Percentiles rank a stretch among this genome's conserved stretches.
Evolutionary conservation across 2,888 invertebrate genomes (phyloP).

Genomic region (Drosophila multiciliata): DNA sequence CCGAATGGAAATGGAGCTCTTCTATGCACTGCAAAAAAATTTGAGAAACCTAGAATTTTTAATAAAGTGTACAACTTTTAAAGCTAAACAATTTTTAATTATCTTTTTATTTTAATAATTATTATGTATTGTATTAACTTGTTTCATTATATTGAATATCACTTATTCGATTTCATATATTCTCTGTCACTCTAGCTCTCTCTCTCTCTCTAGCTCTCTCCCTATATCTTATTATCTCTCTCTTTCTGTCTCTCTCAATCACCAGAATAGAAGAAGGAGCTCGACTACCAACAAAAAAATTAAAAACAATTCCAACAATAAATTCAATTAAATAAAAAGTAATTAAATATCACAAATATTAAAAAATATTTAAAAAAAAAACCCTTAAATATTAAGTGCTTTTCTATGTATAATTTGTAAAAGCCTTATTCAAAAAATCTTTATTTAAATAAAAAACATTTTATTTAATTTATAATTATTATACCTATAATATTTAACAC

Average conservation of each 20-base stretch:
- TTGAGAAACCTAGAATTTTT: no score
- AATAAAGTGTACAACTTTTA: no score
- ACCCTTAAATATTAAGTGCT: not conserved
- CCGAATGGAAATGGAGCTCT: slow-evolving; percentile 2
- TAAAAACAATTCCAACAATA: no score
- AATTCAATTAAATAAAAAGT: no score
- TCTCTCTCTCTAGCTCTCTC: no score
- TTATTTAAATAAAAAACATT: no score
- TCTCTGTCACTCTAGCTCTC: not conserved
- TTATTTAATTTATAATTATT: no score
- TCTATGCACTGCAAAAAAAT: not conserved
- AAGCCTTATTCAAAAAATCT: not conserved
- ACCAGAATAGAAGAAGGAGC: no score
- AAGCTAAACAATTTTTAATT: not conserved
- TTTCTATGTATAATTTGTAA: not conserved
- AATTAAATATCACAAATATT: not conserved
- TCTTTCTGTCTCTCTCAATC: no score
- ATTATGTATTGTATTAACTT: not conserved
- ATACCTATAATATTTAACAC: no score
- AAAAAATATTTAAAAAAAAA: not conserved
- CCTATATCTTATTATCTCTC: no score
- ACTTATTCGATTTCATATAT: rapidly evolving
- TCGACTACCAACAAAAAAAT: no score
- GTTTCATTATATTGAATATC: rapidly evolving
- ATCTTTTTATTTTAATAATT: not conserved